Conservation (phyloP, 2,113 vertebrate species). For the Eidolon helvum region DNA sequence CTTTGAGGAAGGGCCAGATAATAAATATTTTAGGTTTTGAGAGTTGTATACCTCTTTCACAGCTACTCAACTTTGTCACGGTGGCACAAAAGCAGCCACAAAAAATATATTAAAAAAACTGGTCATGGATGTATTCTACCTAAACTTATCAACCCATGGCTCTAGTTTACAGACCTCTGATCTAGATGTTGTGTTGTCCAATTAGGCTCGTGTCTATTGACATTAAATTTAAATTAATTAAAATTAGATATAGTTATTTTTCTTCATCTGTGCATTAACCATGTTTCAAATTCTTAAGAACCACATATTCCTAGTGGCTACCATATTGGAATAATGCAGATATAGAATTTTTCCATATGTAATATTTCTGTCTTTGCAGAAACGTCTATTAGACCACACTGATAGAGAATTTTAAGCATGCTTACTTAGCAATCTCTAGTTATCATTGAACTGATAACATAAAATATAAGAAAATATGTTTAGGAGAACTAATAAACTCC, state of each 20-base stretch:
- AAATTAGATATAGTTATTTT: not conserved
- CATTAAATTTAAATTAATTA: not conserved
- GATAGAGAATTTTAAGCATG: not conserved
- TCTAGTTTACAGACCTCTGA: not conserved
- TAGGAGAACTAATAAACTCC: not conserved
- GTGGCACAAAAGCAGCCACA: not conserved
- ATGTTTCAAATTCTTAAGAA: not conserved
- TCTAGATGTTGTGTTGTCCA: not conserved
- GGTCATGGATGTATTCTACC: not conserved
- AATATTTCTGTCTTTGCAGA: not conserved
- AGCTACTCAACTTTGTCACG: not conserved
- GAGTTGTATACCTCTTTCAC: not conserved
- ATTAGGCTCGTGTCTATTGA: not conserved
- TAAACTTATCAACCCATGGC: not conserved
- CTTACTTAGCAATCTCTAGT: not conserved
- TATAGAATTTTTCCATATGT: not conserved
- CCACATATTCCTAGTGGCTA: not conserved
- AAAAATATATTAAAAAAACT: not conserved
- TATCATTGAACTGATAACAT: not conserved
- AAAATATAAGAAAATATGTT: not conserved
- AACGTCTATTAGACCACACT: not conserved
- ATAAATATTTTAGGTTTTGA: not conserved
- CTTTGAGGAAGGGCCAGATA: not conserved
- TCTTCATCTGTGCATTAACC: not conserved
- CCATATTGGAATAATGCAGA: not conserved